Evolutionary conservation across 2,888 invertebrate genomes (phyloP), one percentile per base, ranked within the genome.

Genomic region (Aphelenchoides bicaudatus): DNA sequence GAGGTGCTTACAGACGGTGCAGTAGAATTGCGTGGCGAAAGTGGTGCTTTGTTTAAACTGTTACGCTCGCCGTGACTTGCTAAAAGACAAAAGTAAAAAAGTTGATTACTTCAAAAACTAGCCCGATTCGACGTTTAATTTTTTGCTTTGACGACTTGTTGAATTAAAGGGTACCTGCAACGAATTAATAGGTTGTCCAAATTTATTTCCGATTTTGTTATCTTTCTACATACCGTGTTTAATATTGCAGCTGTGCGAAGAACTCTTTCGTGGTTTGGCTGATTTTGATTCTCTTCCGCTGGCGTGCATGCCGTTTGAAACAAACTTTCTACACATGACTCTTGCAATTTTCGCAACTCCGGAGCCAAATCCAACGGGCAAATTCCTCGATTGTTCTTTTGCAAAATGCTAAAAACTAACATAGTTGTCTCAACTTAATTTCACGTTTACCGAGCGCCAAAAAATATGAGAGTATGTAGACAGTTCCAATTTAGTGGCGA

Each of bases 341-440:
- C 80, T 75, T 85, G 85, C 53, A 84, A 80, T 25, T 81, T 78
- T 27, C 78, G 72, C 39, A 85, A 76, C 51, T 82, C 81, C 3
- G 84, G 83, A 37, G 83, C 81, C 57, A 85, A 80, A 67, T 85
- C 82, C 43, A 81, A 79, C 6, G 85, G 83, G 30, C 83, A 79
- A 31, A 83, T 80, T 10, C 83, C 83, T 16, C 81, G 76, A 55
- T 80, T 79, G 78, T 85, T 85, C 59, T 76, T 75, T 48, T 73
- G 72, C 43, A 70, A 67, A 30, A 77, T 77, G 60, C 78, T 76
- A 59, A 29, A 63, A 55, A 21, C 13, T n/a, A 10, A 3, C 8
- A 56, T 28, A 56, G 25, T n/a, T 10, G 8, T 25, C 27, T 8
- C 23, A 23, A 1, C 37, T 64, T 2, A 31, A 49, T 31, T 30